A percentile compares a stretch with the other conserved stretches of the same genome.
phyloP scores from a whole-genome alignment of 2,888 invertebrate genomes.

The Macrosoma leucophasiata region DNA sequence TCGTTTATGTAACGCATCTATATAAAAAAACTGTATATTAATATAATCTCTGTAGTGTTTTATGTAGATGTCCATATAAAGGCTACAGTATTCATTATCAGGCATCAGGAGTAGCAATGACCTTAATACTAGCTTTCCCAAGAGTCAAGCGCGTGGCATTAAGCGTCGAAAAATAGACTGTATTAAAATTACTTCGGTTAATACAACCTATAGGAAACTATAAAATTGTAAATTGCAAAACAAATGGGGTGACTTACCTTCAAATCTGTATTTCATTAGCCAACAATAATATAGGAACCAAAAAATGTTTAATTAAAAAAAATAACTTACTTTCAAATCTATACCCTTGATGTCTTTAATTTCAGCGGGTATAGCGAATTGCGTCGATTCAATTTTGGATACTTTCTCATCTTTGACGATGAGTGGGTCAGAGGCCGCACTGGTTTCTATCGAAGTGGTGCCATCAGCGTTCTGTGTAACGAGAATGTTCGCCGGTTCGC shows the following conservation, averaged over 20 bases:
- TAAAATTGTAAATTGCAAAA: background rate
- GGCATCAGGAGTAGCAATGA: too few species aligned
- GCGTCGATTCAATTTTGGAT: conserved; percentile 56
- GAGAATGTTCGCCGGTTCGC: conserved; percentile 68
- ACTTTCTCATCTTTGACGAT: conserved; percentile 77
- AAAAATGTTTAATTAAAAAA: background rate
- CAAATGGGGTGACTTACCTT: conserved; percentile 3
- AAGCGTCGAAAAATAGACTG: too few species aligned
- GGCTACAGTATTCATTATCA: too few species aligned
- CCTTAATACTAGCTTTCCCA: too few species aligned
- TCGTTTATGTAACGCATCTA: too few species aligned
- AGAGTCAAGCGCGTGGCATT: too few species aligned
- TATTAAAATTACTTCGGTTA: background rate
- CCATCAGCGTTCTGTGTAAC: conserved; percentile 70
- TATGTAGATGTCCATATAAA: too few species aligned
- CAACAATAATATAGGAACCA: background rate
- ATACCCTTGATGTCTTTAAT: conserved; percentile 71
- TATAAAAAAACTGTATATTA: too few species aligned
- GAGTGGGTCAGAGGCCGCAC: conserved; percentile 50
- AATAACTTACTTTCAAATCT: conserved; percentile 69
- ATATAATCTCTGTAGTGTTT: too few species aligned
- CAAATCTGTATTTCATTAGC: too few species aligned
- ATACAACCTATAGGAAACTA: background rate
- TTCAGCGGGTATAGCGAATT: conserved; percentile 64
- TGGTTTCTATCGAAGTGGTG: conserved; percentile 69